A percentile compares a stretch with the other conserved stretches of the same genome.
phyloP scores from a whole-genome alignment of 1,140 invertebrate species.

The Drosophila hydei region DNA sequence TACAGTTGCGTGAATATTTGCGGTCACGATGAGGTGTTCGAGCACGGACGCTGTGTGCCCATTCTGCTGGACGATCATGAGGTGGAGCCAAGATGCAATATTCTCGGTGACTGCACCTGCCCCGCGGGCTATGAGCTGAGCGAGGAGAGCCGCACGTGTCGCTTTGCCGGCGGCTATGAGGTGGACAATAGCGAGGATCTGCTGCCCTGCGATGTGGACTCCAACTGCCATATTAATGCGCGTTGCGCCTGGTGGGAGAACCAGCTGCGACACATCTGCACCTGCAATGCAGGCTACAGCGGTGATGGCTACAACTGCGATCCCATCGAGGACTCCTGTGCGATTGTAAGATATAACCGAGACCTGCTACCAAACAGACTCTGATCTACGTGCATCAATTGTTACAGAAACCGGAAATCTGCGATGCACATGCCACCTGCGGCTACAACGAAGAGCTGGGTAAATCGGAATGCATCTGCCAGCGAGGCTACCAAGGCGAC shows the following conservation, averaged over 20 bases:
- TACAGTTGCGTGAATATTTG: constrained; percentile 85
- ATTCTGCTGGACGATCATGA: constrained; percentile 58
- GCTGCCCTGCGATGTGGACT: constrained; percentile 89
- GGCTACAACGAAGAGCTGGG: constrained; percentile 86
- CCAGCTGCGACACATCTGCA: constrained; percentile 88
- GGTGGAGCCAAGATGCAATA: constrained; percentile 59
- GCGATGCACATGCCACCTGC: constrained; percentile 91
- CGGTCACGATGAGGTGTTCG: constrained; percentile 82
- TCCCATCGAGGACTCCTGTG: constrained; percentile 87
- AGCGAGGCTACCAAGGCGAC: constrained; percentile 91
- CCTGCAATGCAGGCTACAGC: constrained; percentile 91
- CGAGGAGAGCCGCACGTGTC: constrained; percentile 54
- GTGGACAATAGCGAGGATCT: constrained; percentile 61
- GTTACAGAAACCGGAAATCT: constrained; percentile 85
- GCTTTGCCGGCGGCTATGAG: constrained; percentile 37
- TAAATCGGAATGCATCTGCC: constrained; percentile 91
- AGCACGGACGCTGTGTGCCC: constrained; percentile 68
- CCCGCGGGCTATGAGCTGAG: constrained; percentile 69
- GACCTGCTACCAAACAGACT: too few relatives aligned
- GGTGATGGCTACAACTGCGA: constrained; percentile 92
- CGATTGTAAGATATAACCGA: constrained; percentile 84
- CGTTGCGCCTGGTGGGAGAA: constrained; percentile 88
- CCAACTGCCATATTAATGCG: constrained; percentile 91
- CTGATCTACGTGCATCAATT: not conserved
- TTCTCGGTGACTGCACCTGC: constrained; percentile 63